These are phyloP conservation scores for Leptoteleia sp. DNA, from an alignment of 1,140 invertebrate genomes.

Conservation along the genomic window DNA sequence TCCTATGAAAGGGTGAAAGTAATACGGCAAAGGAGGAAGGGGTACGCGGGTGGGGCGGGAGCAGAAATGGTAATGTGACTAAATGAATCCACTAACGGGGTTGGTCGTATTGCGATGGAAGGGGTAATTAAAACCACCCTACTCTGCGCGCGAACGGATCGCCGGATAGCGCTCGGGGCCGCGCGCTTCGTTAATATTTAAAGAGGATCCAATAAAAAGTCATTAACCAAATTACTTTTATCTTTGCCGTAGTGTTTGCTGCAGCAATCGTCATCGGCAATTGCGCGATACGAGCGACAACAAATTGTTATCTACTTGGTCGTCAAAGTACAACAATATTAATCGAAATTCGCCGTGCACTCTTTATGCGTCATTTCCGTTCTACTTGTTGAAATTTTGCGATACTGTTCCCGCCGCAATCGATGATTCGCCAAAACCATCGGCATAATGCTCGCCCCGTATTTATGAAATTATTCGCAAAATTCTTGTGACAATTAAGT, in stretches of 20 bases:
- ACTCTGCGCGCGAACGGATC: constrained; percentile 65
- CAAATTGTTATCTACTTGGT: constrained; percentile 18
- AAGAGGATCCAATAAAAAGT: constrained; percentile 60
- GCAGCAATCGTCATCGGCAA: constrained; percentile 17
- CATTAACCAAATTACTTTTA: constrained; percentile 61
- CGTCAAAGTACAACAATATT: constrained; percentile 19
- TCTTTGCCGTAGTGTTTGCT: constrained; percentile 17
- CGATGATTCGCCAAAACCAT: not conserved
- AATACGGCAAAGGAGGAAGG: constrained; percentile 32
- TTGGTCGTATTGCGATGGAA: constrained; percentile 72
- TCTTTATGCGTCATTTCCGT: constrained; percentile 6
- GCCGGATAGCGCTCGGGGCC: constrained; percentile 68
- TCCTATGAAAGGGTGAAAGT: constrained; percentile 55
- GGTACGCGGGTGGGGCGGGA: constrained; percentile 31
- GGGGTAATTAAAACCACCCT: constrained; percentile 77
- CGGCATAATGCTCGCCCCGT: not conserved
- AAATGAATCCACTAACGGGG: constrained; percentile 77
- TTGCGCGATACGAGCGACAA: constrained; percentile 11
- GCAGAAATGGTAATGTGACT: constrained; percentile 72
- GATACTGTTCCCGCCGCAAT: no score
- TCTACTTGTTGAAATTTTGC: not conserved
- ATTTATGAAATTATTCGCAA: not conserved
- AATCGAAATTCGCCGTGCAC: constrained; percentile 1
- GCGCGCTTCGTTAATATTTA: constrained; percentile 64
- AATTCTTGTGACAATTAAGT: constrained; percentile 10